phyloP scores from a whole-genome alignment of 1,140 invertebrate species.

The Hyles euphorbiae region DNA sequence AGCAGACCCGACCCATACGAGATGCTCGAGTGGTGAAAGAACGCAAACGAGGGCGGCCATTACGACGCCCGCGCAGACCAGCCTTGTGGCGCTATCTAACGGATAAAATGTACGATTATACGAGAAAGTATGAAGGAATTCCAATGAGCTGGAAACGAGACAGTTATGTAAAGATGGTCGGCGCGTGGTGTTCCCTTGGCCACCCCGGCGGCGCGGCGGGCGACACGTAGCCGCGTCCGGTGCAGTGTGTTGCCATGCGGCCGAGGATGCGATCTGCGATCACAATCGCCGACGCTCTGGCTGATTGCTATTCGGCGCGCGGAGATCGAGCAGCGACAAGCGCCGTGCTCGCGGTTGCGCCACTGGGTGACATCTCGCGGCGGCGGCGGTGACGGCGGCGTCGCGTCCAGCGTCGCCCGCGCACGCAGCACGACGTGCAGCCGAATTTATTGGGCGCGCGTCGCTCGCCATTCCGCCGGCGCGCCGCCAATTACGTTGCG shows the following conservation, averaged over 20 bases:
- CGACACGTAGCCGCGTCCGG: not conserved
- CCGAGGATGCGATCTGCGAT: conserved; percentile 1
- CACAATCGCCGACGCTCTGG: not conserved
- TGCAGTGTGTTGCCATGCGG: conserved; percentile 13
- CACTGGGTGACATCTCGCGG: conserved; percentile 5
- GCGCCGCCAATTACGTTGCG: conserved; percentile 9
- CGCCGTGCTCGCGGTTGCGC: conserved; percentile 3
- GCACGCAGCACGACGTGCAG: not conserved
- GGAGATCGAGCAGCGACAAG: conserved; percentile 2
- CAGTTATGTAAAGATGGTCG: too few species aligned
- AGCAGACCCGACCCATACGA: too few species aligned
- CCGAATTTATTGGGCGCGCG: not conserved
- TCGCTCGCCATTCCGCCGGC: conserved; percentile 5
- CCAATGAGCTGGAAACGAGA: too few species aligned
- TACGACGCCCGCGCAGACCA: too few species aligned
- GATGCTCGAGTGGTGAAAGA: too few species aligned
- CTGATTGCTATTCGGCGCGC: conserved; percentile 13
- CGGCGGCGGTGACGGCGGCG: too few species aligned
- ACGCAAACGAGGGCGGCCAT: too few species aligned
- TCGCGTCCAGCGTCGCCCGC: not conserved
- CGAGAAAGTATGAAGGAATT: too few species aligned
- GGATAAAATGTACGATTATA: too few species aligned
- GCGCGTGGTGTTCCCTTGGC: too few species aligned
- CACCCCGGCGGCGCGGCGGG: too few species aligned
- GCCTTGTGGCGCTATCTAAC: too few species aligned